Evolutionary conservation across 2,888 invertebrate genomes (phyloP), one percentile per base, ranked within the genome.

Genomic region (Acleris cristana): DNA sequence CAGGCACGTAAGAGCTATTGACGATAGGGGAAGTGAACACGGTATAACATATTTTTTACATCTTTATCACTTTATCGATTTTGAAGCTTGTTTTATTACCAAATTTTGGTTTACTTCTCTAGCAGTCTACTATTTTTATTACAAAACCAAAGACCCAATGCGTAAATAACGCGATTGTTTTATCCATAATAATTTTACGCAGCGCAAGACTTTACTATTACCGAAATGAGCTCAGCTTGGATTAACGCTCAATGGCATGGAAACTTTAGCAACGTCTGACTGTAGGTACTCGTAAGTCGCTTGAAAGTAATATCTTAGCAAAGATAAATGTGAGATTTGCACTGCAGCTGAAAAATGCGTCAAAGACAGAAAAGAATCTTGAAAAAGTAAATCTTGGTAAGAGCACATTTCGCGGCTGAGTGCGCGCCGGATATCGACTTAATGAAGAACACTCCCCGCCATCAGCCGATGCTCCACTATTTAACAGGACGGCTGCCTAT

Each of bases 371-470:
- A 68, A 68, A 61, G 54, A 51, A 70, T 63, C 68, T 70, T 65
- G 65, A 69, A 71, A 73, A 72, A 75, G 74, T 76, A 77, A 79
- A 79, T 80, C 77, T 78, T 73, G 71, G 73, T 70, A 73, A 75
- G 73, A 74, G 75, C 75, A 74, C 79, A 78, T 79, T 80, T 79
- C 71, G 62, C 71, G 69, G 71, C 61, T 72, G 71, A 70, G 63
- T 69, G 70, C 69, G 61, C 70, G 60, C 74, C 76, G 79, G 83
- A 80, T 84, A 84, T 84, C 81, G 84, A 79, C 79, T 79, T 85
- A 85, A 86, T 85, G 83, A 86, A 86, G 83, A 83, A 79, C 82
- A 82, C 81, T 85, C 79, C 72, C 74, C 75, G 73, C 76, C 80
- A 80, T 78, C 81, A 77, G 78, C 74, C 81, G 76, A 81, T 79